phyloP scores from a whole-genome alignment of 2,888 invertebrate genomes.

The Callyntrura sp. region DNA sequence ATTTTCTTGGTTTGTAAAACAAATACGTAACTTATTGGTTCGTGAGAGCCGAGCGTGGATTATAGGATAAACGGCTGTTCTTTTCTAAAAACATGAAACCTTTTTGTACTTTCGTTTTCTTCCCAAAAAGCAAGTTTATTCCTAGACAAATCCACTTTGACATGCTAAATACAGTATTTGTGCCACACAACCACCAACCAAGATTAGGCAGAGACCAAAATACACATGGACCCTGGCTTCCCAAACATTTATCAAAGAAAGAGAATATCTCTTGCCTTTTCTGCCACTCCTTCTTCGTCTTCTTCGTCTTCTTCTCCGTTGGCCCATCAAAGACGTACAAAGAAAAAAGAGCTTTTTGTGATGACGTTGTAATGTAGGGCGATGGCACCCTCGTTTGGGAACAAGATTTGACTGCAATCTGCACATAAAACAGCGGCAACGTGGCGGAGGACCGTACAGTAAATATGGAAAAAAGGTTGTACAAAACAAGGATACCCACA shows the following conservation, averaged over 20 bases:
- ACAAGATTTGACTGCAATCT: conserved; percentile 4
- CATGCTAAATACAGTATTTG: conserved; percentile 63
- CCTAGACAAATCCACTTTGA: conserved; percentile 60
- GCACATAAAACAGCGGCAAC: neutral
- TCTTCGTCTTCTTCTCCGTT: neutral
- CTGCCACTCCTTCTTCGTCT: neutral
- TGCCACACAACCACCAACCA: conserved; percentile 19
- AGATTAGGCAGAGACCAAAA: neutral
- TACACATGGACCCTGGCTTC: conserved; percentile 11
- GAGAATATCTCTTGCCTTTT: conserved; percentile 10
- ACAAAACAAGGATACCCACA: conserved; percentile 26
- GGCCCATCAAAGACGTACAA: neutral
- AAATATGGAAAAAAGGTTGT: neutral
- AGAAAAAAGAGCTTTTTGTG: neutral
- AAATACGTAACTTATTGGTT: conserved; percentile 72
- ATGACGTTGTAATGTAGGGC: neutral
- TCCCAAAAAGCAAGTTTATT: conserved; percentile 60
- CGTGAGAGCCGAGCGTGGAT: conserved; percentile 68
- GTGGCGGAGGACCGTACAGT: neutral
- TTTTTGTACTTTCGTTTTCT: neutral
- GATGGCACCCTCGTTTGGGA: conserved; percentile 15
- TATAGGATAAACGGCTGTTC: conserved; percentile 64
- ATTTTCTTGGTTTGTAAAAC: conserved; percentile 37
- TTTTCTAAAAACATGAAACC: conserved; percentile 21
- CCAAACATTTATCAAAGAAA: conserved; percentile 40